A percentile compares a stretch with the other conserved stretches of the same genome.
phyloP scores from a whole-genome alignment of 2,888 invertebrate species.

The Rhyacophila evoluta region DNA sequence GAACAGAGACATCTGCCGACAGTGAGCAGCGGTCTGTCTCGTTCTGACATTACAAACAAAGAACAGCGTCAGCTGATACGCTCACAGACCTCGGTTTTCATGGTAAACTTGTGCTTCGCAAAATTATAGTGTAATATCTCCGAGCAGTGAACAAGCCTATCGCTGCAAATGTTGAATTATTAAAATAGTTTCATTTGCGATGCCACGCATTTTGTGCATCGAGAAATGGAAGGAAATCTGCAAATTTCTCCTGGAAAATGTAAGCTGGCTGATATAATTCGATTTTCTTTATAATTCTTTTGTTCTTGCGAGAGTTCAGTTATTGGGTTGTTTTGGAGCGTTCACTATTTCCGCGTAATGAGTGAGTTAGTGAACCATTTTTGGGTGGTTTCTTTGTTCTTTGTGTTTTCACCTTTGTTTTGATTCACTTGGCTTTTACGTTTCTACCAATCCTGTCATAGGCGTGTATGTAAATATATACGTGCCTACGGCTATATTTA shows the following conservation, averaged over 20 bases:
- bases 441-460: slow-evolving; percentile 38
- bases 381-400: slow-evolving; percentile 42
- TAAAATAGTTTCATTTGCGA: slow-evolving; percentile 42
- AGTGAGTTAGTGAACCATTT: slow-evolving; percentile 19
- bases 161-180: slow-evolving; percentile 31
- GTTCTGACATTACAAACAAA: slow-evolving; percentile 44
- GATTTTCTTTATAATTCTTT: slow-evolving; percentile 31
- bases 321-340: slow-evolving; percentile 20
- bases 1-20: slow-evolving; percentile 36
- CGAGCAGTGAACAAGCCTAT: slow-evolving; percentile 39
- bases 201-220: slow-evolving; percentile 47
- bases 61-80: slow-evolving; percentile 46
- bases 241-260: slow-evolving; percentile 44
- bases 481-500: slow-evolving; percentile 23
- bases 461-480: slow-evolving; percentile 37
- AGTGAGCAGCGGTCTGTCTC: background rate
- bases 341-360: slow-evolving; percentile 30
- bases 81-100: slow-evolving; percentile 41
- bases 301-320: slow-evolving; percentile 29
- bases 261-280: slow-evolving; percentile 29
- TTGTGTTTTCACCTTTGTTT: slow-evolving; percentile 44
- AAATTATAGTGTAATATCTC: slow-evolving; percentile 44
- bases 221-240: slow-evolving; percentile 49
- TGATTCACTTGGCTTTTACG: slow-evolving; percentile 36
- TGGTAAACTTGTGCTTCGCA: slow-evolving; percentile 47